Conservation (phyloP, 1,140 invertebrate genomes). For the Musca vetustissima region DNA sequence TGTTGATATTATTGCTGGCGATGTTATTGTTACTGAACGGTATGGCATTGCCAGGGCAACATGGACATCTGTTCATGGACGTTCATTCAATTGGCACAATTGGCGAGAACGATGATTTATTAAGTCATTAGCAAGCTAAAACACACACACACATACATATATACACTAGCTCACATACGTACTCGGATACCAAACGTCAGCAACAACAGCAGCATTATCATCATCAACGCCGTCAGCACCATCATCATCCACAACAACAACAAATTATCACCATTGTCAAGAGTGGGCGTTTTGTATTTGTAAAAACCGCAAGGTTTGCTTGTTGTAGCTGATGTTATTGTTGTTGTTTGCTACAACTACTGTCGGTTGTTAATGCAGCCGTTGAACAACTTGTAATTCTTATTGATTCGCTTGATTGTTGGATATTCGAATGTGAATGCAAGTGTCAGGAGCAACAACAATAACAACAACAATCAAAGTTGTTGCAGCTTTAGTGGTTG, state of each 20-base stretch:
- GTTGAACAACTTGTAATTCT: constrained; percentile 53
- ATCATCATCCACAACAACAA: not conserved
- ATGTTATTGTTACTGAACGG: not conserved
- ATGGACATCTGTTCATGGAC: constrained; percentile 8
- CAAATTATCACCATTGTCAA: not conserved
- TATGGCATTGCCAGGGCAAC: constrained; percentile 1
- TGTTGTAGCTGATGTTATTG: not conserved
- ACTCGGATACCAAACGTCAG: not conserved
- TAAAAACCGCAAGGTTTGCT: constrained; percentile 19
- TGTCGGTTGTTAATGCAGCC: constrained; percentile 13
- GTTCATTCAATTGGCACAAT: constrained; percentile 25
- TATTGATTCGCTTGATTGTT: constrained; percentile 40
- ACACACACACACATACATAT: not conserved
- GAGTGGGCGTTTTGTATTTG: constrained; percentile 9
- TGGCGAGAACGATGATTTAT: constrained; percentile 47
- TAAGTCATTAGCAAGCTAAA: constrained; percentile 53
- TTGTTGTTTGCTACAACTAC: not conserved
- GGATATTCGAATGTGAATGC: too few relatives aligned
- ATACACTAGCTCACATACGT: too few relatives aligned
- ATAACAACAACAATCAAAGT: too few relatives aligned
- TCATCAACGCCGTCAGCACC: not conserved
- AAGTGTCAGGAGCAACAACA: too few relatives aligned
- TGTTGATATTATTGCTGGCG: not conserved
- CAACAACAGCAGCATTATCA: not conserved
- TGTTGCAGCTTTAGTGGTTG: too few relatives aligned